These are phyloP conservation scores for Nilaparvata lugens DNA, from an alignment of 1,140 invertebrate genomes.

Conservation along the genomic window DNA sequence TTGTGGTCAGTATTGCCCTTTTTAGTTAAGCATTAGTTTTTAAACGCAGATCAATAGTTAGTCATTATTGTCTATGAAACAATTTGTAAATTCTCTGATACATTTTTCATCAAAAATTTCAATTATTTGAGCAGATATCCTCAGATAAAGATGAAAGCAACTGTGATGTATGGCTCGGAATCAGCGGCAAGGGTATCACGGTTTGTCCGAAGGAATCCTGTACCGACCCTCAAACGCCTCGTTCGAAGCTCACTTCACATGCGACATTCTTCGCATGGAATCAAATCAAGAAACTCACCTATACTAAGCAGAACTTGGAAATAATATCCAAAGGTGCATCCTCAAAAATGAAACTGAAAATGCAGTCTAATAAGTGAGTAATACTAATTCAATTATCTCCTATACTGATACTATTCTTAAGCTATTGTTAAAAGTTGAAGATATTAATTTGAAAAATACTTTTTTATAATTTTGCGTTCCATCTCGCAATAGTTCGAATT, in stretches of 20 bases:
- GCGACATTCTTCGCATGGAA: conserved; percentile 43
- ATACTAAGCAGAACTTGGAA: conserved; percentile 58
- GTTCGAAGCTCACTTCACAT: conserved; percentile 19
- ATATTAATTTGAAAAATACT: no score
- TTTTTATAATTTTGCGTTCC: no score
- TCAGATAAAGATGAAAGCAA: conserved; percentile 11
- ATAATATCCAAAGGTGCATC: conserved; percentile 49
- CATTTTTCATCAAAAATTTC: no score
- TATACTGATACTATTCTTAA: no score
- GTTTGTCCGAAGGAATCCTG: conserved; percentile 20
- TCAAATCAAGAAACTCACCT: conserved; percentile 63
- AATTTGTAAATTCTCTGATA: no score
- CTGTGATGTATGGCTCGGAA: conserved; percentile 22
- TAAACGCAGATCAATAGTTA: no score
- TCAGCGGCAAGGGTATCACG: conserved; percentile 23
- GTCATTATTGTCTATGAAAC: no score
- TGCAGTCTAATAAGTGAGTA: conserved; percentile 59
- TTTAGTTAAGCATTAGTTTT: no score
- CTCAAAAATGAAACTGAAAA: conserved; percentile 61
- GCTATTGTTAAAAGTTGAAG: no score
- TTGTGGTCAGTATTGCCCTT: no score
- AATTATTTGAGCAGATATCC: not conserved
- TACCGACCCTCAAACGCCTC: not conserved
- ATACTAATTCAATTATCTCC: not conserved
- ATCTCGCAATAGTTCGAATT: no score